Conservation (phyloP, 2,113 vertebrate species). For the Isurus oxyrinchus region DNA sequence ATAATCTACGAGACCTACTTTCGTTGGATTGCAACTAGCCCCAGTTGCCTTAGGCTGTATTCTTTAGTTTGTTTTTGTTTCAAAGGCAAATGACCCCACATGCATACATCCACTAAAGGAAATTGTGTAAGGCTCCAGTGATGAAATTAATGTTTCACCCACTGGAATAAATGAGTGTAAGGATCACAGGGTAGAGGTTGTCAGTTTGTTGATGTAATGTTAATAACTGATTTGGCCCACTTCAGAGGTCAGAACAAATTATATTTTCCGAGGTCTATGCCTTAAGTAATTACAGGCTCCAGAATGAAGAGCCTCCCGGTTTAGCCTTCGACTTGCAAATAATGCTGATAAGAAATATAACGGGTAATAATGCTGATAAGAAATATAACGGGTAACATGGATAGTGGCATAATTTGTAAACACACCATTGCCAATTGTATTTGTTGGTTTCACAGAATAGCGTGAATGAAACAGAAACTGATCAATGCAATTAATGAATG, state of each 20-base stretch:
- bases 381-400: background rate
- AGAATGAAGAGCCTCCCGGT: background rate
- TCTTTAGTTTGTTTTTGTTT: slow-evolving; percentile 4
- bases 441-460: background rate
- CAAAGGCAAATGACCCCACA: background rate
- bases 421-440: background rate
- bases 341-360: background rate
- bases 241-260: background rate
- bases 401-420: background rate
- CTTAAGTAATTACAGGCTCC: background rate
- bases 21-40: background rate
- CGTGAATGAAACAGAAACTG: background rate
- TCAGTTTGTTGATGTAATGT: background rate
- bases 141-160: slow-evolving; percentile 14
- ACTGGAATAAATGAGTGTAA: background rate
- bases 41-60: background rate
- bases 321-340: background rate
- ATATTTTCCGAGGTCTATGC: background rate
- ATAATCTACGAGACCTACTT: background rate
- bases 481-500: background rate
- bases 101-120: background rate
- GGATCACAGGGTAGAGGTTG: slow-evolving; percentile 3
- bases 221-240: background rate
- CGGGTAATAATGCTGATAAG: background rate
- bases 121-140: slow-evolving; percentile 11